Percentiles rank a stretch among this genome's conserved stretches.
Conservation (phyloP, 2,113 vertebrate species). For the Pedetes capensis region DNA sequence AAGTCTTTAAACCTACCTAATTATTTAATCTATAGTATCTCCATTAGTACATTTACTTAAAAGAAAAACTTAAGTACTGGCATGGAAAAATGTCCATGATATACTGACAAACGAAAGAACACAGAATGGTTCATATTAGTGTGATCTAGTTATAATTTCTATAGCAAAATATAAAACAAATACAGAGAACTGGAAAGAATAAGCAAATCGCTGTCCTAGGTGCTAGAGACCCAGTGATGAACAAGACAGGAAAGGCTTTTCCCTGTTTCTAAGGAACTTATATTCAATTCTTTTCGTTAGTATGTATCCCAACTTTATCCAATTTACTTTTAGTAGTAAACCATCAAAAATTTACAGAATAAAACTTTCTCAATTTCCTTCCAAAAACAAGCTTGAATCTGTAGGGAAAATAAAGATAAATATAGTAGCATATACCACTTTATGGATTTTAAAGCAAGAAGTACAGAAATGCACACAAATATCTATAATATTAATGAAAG, state of each 20-base stretch:
- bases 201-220: conserved; percentile 31
- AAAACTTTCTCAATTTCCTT: conserved; percentile 16
- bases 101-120: neutral
- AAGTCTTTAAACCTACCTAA: conserved; percentile 27
- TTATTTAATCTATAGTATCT: neutral
- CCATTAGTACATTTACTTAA: conserved; percentile 17
- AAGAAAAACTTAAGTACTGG: neutral
- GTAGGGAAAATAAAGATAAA: neutral
- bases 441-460: conserved; percentile 19
- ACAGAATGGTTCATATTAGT: neutral
- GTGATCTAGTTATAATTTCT: neutral
- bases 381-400: conserved; percentile 30
- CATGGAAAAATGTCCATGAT: neutral
- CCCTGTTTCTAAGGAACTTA: neutral
- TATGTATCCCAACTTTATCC: neutral
- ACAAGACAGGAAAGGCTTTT: neutral
- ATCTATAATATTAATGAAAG: neutral
- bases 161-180: neutral
- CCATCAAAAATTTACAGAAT: neutral
- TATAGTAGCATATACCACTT: neutral
- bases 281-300: neutral
- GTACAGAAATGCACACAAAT: neutral
- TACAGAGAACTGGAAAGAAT: neutral
- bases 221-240: conserved; percentile 25
- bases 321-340: conserved; percentile 43